Percentiles rank a stretch among this genome's conserved stretches.
These are phyloP conservation scores for Cosmorhoe ocellata DNA, from an alignment of 2,888 invertebrate species.

Conservation along the genomic window DNA sequence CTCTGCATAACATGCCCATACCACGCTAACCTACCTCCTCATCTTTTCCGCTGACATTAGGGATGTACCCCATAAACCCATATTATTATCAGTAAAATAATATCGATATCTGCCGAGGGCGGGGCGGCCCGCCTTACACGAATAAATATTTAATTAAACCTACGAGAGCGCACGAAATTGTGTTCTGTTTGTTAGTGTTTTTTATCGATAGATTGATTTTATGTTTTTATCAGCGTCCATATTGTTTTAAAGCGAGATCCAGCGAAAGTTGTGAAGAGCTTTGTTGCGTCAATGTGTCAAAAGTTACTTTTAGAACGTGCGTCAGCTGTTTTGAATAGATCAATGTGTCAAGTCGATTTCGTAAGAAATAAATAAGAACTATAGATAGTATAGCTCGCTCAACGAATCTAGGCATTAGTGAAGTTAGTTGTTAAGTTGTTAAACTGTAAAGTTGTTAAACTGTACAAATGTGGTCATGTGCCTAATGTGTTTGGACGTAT, in stretches of 20 bases:
- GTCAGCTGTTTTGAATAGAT: too few species aligned
- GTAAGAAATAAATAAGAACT: too few species aligned
- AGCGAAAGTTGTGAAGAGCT: background rate
- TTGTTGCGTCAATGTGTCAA: background rate
- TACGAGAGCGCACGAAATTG: constrained; percentile 64
- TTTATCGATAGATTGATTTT: constrained; percentile 38
- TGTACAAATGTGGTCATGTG: too few species aligned
- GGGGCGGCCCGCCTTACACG: constrained; percentile 67
- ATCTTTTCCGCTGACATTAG: constrained; percentile 39
- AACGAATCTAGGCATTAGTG: too few species aligned
- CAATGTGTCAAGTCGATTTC: too few species aligned
- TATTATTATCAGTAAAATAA: constrained; percentile 67
- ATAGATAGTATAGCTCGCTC: too few species aligned
- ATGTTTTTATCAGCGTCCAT: constrained; percentile 37
- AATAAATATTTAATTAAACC: constrained; percentile 81
- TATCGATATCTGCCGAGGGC: constrained; percentile 74
- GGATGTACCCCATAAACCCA: constrained; percentile 54
- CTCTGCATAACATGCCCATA: too few species aligned
- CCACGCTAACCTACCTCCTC: too few species aligned
- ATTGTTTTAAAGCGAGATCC: constrained; percentile 9
- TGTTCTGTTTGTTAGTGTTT: constrained; percentile 44
- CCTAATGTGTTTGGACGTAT: too few species aligned
- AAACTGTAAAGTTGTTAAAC: too few species aligned
- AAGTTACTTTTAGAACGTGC: background rate
- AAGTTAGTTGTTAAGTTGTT: too few species aligned